Conservation (phyloP, 2,113 vertebrate genomes). For the Cyprinodon brontotheroides region DNA sequence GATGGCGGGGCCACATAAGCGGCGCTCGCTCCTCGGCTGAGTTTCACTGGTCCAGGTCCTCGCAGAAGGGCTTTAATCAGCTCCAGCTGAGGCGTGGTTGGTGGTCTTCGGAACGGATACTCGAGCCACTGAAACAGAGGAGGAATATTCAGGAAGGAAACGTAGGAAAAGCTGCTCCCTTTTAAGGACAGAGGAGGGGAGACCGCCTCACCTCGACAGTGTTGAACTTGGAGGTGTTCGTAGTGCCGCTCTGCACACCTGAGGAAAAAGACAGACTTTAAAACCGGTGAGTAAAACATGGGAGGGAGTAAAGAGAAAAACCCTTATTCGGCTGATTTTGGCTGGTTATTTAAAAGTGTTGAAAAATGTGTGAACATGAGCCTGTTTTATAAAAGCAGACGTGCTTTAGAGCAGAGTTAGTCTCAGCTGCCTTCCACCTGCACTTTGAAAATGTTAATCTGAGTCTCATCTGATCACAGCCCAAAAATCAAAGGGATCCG, state of each 20-base stretch:
- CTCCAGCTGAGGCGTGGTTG: constrained; percentile 96
- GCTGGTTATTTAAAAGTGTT: too few species aligned
- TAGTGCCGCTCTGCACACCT: constrained; percentile 98
- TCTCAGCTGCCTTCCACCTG: too few species aligned
- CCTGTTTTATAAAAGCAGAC: too few species aligned
- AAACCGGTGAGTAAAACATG: neutral
- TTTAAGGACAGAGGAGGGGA: neutral
- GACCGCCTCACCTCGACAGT: constrained; percentile 88
- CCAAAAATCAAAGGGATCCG: too few species aligned
- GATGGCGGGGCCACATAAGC: constrained; percentile 95
- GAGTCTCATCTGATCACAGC: too few species aligned
- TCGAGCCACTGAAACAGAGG: constrained; percentile 87
- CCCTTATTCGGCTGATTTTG: too few species aligned
- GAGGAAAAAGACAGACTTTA: constrained; percentile 14
- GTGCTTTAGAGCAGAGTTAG: too few species aligned
- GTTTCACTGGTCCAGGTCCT: constrained; percentile 97
- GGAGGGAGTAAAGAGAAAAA: neutral
- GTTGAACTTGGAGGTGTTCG: constrained; percentile 96
- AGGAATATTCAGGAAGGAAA: neutral
- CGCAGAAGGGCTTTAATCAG: constrained; percentile 97
- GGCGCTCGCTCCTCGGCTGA: constrained; percentile 96
- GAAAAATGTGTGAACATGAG: too few species aligned
- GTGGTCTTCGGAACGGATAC: constrained; percentile 97
- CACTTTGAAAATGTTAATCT: too few species aligned
- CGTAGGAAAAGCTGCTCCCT: neutral